Base-by-base conservation (phyloP, 1,140 invertebrate species). In the Spodoptera litura region DNA sequence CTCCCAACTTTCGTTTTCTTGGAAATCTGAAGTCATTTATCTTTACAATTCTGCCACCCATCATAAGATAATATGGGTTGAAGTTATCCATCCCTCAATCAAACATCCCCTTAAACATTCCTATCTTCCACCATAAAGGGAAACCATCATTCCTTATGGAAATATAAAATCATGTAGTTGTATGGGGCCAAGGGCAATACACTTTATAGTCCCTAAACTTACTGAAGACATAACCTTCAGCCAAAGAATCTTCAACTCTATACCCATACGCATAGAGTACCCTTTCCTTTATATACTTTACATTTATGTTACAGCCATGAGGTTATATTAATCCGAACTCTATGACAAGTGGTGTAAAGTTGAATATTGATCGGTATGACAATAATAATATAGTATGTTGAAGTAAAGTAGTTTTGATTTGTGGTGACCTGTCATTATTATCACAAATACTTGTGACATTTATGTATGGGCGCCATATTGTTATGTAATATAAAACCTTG, bases 101-200 rank as follows among this genome's bases (percentile, higher is more conserved):
- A 25, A 11, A 64, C 70, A 55, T 13, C 51, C 52, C 70, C 78
- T 79, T 79, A 79, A 78, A 55, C 68, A 72, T 49, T 51, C n/a
- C 56, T 56, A 79, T 79, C 78, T 52, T 56, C 59, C 51, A 52
- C 78, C 58, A 79, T 79, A 79, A 79, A 79, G 52, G 49, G 58
- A 58, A 66, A 5, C 58, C 13, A 61, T 78, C 56, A 64, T 62
- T 52, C 78, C 78, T 79, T 73, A 78, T 78, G 59, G 78, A 61
- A 73, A 79, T 79, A 79, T 79, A 79, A 79, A 79, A 79, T 79
- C 78, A 73, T 53, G 78, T 79, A 64, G 70, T 73, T 79, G 31
- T 64, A 52, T 44, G 27, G 44, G 52, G 31, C 70, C 74, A 76
- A 76, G 61, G 61, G 20, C 61, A 15, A 51, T 49, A 51, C 44